Percentiles rank a stretch among this genome's conserved stretches.
phyloP scores from a whole-genome alignment of 2,113 vertebrate genomes.

The Cyprinodon brontotheroides region DNA sequence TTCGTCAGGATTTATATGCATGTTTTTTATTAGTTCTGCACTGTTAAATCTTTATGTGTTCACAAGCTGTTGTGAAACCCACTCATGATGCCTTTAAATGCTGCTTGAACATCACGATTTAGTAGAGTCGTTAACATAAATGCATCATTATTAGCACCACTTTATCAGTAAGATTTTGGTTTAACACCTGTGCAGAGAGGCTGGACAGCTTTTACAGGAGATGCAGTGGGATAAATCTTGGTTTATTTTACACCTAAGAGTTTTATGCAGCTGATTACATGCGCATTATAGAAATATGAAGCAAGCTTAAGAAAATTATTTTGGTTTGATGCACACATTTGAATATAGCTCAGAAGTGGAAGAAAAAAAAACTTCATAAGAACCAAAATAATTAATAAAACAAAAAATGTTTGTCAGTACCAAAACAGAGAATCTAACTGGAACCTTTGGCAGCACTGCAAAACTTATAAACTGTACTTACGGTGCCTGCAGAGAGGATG shows the following conservation, averaged over 20 bases:
- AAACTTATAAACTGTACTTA: conserved; percentile 83
- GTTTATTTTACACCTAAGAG: neutral
- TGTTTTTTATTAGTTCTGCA: neutral
- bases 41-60: neutral
- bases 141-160: neutral
- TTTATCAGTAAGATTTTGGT: neutral
- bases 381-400: neutral
- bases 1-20: neutral
- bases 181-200: neutral
- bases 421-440: conserved; percentile 65
- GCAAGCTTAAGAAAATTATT: neutral
- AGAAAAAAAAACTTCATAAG: neutral
- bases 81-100: neutral
- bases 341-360: neutral
- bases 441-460: conserved; percentile 33
- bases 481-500: conserved; percentile 84
- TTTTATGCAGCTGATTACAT: neutral
- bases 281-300: neutral
- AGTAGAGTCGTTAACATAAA: neutral
- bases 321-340: neutral
- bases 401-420: conserved; percentile 6
- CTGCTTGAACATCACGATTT: neutral
- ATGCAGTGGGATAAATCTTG: neutral
- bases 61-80: neutral
- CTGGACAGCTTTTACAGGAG: conserved; percentile 3